phyloP scores from a whole-genome alignment of 23 tunicate species.

The Styela clava region DNA sequence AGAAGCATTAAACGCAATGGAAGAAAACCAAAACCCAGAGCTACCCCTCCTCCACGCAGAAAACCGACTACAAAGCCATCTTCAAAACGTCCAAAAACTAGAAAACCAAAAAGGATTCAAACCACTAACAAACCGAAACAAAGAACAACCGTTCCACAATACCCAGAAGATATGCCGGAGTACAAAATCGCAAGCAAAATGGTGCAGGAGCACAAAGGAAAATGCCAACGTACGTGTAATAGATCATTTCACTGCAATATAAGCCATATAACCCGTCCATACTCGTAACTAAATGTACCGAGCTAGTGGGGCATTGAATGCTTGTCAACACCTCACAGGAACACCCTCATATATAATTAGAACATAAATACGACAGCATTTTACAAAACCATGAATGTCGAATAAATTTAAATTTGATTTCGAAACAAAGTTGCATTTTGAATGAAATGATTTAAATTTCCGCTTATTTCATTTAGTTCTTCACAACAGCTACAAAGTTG shows the following conservation, averaged over 20 bases:
- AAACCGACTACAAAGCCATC: conserved; percentile 17
- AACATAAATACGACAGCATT: too few relatives aligned
- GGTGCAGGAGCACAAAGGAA: conserved; percentile 44
- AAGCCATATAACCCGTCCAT: too few relatives aligned
- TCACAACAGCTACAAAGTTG: conserved; percentile 35
- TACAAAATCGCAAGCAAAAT: conserved; percentile 30
- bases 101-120: conserved; percentile 31
- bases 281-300: too few relatives aligned
- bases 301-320: too few relatives aligned
- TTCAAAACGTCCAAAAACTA: conserved; percentile 28
- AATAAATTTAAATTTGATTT: too few relatives aligned
- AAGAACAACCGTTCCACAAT: conserved; percentile 2
- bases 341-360: too few relatives aligned
- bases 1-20: not conserved
- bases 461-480: conserved; percentile 55
- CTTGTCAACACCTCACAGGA: too few relatives aligned
- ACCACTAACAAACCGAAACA: conserved; percentile 18
- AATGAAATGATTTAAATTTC: too few relatives aligned
- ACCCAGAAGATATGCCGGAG: conserved; percentile 29
- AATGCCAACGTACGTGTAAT: conserved; percentile 58
- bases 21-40: conserved; percentile 4
- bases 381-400: too few relatives aligned
- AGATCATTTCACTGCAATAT: not conserved
- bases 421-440: too few relatives aligned
- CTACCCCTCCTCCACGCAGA: conserved; percentile 8